Conservation (phyloP, 2,113 vertebrate species). For the Macrotus californicus region DNA sequence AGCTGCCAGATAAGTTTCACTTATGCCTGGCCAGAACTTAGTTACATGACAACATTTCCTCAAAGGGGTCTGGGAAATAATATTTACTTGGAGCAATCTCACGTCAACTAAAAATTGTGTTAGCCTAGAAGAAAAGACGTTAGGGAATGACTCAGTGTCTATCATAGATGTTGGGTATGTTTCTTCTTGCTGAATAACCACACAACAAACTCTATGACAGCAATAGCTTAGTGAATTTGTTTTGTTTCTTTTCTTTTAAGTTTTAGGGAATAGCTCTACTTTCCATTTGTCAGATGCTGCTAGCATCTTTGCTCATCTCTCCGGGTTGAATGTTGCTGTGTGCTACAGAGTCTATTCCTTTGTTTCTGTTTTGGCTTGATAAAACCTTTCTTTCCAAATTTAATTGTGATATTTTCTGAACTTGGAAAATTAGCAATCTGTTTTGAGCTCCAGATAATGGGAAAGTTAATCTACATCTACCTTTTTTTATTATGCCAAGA, state of each 20-base stretch:
- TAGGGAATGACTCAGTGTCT: not conserved
- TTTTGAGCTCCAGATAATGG: not conserved
- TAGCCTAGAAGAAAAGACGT: not conserved
- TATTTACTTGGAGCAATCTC: not conserved
- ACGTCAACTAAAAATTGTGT: not conserved
- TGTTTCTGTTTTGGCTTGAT: constrained; percentile 16
- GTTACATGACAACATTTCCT: not conserved
- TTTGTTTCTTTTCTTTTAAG: not conserved
- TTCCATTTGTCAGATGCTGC: not conserved
- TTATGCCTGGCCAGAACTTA: not conserved
- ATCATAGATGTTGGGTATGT: not conserved
- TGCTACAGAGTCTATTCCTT: not conserved
- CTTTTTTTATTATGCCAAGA: not conserved
- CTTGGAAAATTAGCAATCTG: not conserved
- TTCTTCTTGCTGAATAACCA: not conserved
- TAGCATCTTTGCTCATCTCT: not conserved
- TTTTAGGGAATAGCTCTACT: not conserved
- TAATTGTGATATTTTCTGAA: not conserved
- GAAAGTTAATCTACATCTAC: not conserved
- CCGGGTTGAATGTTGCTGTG: not conserved
- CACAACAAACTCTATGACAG: not conserved
- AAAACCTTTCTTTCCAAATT: not conserved
- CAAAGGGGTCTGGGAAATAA: not conserved
- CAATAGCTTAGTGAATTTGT: not conserved
- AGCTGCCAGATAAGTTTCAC: not conserved